These are phyloP conservation scores for Atethmia centrago DNA, from an alignment of 2,888 invertebrate genomes.

Conservation along the genomic window DNA sequence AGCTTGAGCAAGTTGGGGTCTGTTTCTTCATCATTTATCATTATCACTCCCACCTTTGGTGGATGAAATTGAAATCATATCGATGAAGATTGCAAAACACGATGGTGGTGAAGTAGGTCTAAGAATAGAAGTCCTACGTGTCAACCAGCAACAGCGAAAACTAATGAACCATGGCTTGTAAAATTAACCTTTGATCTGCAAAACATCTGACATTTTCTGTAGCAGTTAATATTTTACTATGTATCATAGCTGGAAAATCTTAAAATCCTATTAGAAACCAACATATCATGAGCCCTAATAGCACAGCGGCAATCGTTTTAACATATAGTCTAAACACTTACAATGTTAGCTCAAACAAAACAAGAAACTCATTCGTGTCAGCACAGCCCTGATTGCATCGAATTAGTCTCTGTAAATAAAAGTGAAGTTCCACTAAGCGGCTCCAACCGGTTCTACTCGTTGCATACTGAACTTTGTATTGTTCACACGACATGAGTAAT, in stretches of 20 bases:
- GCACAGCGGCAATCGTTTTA: not conserved
- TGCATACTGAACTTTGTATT: constrained; percentile 63
- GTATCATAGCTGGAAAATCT: not conserved
- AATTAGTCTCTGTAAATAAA: constrained; percentile 66
- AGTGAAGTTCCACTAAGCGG: constrained; percentile 65
- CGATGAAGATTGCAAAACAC: not conserved
- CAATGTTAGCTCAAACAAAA: constrained; percentile 23
- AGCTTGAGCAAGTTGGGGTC: too few relatives aligned
- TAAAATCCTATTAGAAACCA: not conserved
- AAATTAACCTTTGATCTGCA: not conserved
- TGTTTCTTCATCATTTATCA: not conserved
- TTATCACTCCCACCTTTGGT: not conserved
- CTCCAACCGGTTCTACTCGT: constrained; percentile 56
- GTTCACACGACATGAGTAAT: constrained; percentile 55
- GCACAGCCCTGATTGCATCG: constrained; percentile 64
- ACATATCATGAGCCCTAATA: constrained; percentile 1
- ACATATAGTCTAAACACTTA: constrained; percentile 1
- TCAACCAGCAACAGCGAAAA: not conserved
- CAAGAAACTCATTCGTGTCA: not conserved
- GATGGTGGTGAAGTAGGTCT: not conserved
- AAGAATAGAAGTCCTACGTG: not conserved
- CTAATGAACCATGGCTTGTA: not conserved
- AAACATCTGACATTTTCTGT: not conserved
- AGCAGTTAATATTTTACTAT: not conserved
- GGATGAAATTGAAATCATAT: not conserved